Base-by-base conservation (phyloP, 2,797 vertebrate genomes). In the Parauchenoglanis punctatus region DNA sequence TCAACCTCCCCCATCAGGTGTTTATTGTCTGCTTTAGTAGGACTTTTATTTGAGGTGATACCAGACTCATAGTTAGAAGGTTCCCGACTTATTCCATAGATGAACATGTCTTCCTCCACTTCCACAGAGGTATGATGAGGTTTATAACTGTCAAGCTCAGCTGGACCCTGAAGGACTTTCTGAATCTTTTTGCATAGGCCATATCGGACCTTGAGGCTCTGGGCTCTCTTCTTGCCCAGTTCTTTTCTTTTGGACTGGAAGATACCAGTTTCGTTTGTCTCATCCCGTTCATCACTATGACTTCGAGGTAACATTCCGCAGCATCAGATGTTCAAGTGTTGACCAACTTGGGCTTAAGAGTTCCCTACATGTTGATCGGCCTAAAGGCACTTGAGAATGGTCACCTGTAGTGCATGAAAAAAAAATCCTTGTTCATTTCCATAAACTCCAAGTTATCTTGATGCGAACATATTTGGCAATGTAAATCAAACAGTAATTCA, bases 261-360 rank as follows among this genome's bases (percentile, higher is more conserved):
- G 23, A 88, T 83, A 81, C 94, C 89, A 81, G 92, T 91, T 89
- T 92, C 93, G 86, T 92, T 93, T 90, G 90, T 89, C 92, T 95
- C 95, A 93, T 96, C 96, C 90, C 94, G 92, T 93, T 93, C 95
- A 95, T 95, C 94, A 89, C 92, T 85, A 92, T 92, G 95, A 92
- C 93, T 96, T 96, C 94, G 95, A 94, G 95, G 87, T 92, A 97
- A 96, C 97, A 98, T 96, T 87, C 93, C 93, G 90, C 90, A 88
- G 17, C 86, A 87, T 58, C 54, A 70, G 78, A 25, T 54, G 63
- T 88, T 89, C 87, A 91, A 90, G 85, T 90, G 88, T 77, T 85
- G 72, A 89, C 78, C 78, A 77, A 92, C 92, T 90, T 91, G 85
- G 8, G 86, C 88, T 58, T 35, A 61, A 59, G 25, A 49, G 67